phyloP scores from a whole-genome alignment of 2,113 vertebrate species.

The Willisornis vidua region DNA sequence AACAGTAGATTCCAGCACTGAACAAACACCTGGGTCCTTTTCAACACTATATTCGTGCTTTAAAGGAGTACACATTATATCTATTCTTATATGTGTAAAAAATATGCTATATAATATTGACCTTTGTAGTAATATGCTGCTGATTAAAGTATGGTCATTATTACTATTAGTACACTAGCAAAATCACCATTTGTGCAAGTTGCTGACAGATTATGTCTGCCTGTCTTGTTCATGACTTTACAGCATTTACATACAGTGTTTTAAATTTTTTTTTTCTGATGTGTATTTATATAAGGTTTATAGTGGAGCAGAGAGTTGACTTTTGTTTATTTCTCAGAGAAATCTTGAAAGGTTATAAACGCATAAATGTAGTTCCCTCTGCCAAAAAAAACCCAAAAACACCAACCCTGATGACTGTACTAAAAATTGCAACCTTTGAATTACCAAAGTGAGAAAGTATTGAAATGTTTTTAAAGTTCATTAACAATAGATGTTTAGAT shows the following conservation, averaged over 20 bases:
- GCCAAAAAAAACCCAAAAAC: neutral
- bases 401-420: fast-evolving
- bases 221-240: neutral
- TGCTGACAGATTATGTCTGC: neutral
- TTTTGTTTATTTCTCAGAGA: neutral
- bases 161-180: neutral
- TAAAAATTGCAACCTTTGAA: neutral
- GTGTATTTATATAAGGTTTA: neutral
- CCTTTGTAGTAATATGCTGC: neutral
- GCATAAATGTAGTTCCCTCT: neutral
- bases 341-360: neutral
- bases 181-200: neutral
- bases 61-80: neutral
- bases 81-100: neutral
- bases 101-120: neutral
- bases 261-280: neutral
- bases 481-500: neutral
- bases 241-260: neutral
- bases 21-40: neutral
- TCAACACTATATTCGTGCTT: neutral
- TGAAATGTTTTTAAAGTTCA: neutral
- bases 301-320: neutral
- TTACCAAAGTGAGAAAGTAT: neutral
- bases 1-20: neutral
- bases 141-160: neutral